phyloP scores from a whole-genome alignment of 2,113 vertebrate genomes.

The Perca flavescens region DNA sequence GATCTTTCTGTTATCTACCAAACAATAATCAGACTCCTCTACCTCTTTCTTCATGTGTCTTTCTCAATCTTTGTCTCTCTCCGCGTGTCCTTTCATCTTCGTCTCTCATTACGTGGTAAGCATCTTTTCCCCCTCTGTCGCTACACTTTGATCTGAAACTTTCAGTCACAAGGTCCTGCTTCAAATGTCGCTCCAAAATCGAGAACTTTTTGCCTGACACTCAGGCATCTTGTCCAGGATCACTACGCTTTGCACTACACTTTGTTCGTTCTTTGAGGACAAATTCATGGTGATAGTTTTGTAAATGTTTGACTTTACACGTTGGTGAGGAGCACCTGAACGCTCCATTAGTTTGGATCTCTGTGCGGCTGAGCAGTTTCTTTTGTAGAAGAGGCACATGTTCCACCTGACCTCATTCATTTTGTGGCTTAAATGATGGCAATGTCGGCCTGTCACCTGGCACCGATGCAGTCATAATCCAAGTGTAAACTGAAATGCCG shows the following conservation, averaged over 20 bases:
- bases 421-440: too few species aligned
- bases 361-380: not conserved
- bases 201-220: not conserved
- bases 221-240: not conserved
- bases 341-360: not conserved
- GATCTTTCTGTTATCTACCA: conserved; percentile 2
- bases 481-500: too few species aligned
- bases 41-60: not conserved
- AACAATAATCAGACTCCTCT: not conserved
- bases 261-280: not conserved
- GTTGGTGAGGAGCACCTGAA: not conserved
- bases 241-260: not conserved
- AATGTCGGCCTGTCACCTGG: too few species aligned
- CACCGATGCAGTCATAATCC: too few species aligned
- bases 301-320: not conserved
- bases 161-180: not conserved
- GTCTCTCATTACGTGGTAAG: not conserved
- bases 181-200: not conserved
- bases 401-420: not conserved
- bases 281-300: not conserved
- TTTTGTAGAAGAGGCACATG: not conserved
- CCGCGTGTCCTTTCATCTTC: conserved; percentile 21
- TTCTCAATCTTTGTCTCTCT: not conserved
- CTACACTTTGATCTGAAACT: conserved; percentile 2
- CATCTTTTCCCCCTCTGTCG: not conserved